A percentile compares a stretch with the other conserved stretches of the same genome.
phyloP scores from a whole-genome alignment of 2,113 vertebrate species.

The Phoxinus phoxinus region DNA sequence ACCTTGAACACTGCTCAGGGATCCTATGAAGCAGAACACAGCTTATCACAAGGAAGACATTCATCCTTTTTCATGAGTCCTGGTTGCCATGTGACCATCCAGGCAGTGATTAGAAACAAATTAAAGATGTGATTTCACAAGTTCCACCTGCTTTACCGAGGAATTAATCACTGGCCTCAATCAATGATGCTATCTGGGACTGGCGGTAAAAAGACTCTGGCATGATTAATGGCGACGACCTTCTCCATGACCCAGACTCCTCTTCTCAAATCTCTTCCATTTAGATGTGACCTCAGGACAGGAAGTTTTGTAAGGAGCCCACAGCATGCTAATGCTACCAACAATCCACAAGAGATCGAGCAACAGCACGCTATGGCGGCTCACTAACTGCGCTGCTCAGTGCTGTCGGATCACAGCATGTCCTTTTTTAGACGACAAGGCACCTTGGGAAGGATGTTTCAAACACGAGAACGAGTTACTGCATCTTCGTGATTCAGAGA shows the following conservation, averaged over 20 bases:
- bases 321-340: conserved; percentile 62
- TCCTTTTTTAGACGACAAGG: background rate
- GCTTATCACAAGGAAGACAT: conserved; percentile 64
- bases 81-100: conserved; percentile 66
- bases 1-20: background rate
- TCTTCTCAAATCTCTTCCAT: conserved; percentile 75
- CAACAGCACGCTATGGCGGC: background rate
- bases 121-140: conserved; percentile 73
- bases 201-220: conserved; percentile 68
- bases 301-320: conserved; percentile 61
- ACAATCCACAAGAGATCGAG: conserved; percentile 2
- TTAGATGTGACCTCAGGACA: conserved; percentile 72
- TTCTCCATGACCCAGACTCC: conserved; percentile 71
- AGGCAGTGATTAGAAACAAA: conserved; percentile 77
- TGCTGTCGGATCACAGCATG: conserved; percentile 17
- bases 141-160: conserved; percentile 63
- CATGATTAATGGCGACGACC: conserved; percentile 82
- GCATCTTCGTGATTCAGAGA: background rate
- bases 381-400: conserved; percentile 26
- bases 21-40: background rate
- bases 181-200: conserved; percentile 75
- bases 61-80: conserved; percentile 61
- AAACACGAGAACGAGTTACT: background rate
- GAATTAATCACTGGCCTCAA: conserved; percentile 80
- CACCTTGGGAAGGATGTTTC: conserved; percentile 5